Base-by-base conservation (phyloP, 2,888 invertebrate genomes). In the Sarcophaga subvicina region DNA sequence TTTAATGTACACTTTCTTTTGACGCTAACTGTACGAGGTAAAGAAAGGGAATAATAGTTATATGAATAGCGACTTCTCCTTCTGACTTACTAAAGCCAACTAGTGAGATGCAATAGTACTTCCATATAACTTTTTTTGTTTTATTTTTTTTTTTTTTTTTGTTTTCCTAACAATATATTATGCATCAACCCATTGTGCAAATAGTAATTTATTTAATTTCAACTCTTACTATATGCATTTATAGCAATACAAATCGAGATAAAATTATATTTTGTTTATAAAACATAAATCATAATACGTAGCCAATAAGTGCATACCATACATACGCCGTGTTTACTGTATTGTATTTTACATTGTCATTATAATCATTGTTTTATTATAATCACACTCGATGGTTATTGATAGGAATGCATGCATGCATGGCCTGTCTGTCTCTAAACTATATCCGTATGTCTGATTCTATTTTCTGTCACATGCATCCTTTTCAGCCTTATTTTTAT, bases 261-360 rank as follows among this genome's bases (percentile, higher is more conserved):
- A 83, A 83, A 80, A 73, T 83, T 22, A 77, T 77, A 80, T 73
- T 37, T 37, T 86, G 77, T 83, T 80, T 83, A 69, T 83, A 77
- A 70, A 73, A 80, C n/a, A 72, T 80, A 83, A 67, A 73, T 86
- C 73, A 83, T 70, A 80, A 54, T 17, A 54, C 54, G 17, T 54
- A 17, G 14, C 54, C 54, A 54, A 54, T 17, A 12, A 5, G 5
- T 14, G 4, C 37, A 8, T 37, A 10, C 2, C 37, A 37, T 37
- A 37, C 37, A 37, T 37, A 37, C 37, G 37, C 37, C 37, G 8
- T 37, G 37, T 37, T 10, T 8, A 37, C 10, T 37, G 8, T 37
- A 37, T 37, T 37, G 8, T 54, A 14, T 54, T 54, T 14, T 54
- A 54, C 54, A 47, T 54, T 22, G 11, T 71, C 66, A 27, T n/a